These are phyloP conservation scores for Eumaeus atala DNA, from an alignment of 1,140 invertebrate species.

Conservation along the genomic window DNA sequence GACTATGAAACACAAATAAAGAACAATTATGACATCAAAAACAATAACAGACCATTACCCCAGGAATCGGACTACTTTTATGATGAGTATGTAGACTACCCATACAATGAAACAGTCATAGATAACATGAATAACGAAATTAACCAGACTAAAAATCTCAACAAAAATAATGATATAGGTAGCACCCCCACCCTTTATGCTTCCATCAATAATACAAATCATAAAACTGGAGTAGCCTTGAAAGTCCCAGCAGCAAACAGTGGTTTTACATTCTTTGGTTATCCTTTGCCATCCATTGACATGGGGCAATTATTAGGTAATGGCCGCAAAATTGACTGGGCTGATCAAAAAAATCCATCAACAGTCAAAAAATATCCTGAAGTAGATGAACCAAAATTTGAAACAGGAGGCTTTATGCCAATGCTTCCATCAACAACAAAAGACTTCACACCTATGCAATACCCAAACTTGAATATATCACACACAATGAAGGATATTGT, in stretches of 20 bases:
- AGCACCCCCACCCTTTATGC: conserved; percentile 82
- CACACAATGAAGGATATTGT: conserved; percentile 19
- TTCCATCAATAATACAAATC: conserved; percentile 73
- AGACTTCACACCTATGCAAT: conserved; percentile 81
- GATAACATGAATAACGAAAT: conserved; percentile 49
- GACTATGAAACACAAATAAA: conserved; percentile 59
- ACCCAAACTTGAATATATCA: conserved; percentile 59
- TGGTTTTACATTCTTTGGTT: conserved; percentile 88
- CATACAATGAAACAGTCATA: conserved; percentile 75
- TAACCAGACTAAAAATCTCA: conserved; percentile 34
- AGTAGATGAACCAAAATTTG: conserved; percentile 78
- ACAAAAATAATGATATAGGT: conserved; percentile 62
- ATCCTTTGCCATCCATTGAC: conserved; percentile 84
- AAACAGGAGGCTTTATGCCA: conserved; percentile 83
- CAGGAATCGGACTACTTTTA: conserved; percentile 87
- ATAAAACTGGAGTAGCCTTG: conserved; percentile 36
- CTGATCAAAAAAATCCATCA: conserved; percentile 48
- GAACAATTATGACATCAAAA: conserved; percentile 56
- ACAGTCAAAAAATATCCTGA: conserved; percentile 60
- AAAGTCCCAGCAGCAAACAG: conserved; percentile 58
- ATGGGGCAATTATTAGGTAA: conserved; percentile 79
- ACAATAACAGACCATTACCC: conserved; percentile 74
- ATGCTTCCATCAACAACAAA: conserved; percentile 79
- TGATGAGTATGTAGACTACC: conserved; percentile 86
- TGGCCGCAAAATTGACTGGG: conserved; percentile 64